Evolutionary conservation across 2,113 vertebrate species (phyloP).

Genomic region (Mystacornis crossleyi): DNA sequence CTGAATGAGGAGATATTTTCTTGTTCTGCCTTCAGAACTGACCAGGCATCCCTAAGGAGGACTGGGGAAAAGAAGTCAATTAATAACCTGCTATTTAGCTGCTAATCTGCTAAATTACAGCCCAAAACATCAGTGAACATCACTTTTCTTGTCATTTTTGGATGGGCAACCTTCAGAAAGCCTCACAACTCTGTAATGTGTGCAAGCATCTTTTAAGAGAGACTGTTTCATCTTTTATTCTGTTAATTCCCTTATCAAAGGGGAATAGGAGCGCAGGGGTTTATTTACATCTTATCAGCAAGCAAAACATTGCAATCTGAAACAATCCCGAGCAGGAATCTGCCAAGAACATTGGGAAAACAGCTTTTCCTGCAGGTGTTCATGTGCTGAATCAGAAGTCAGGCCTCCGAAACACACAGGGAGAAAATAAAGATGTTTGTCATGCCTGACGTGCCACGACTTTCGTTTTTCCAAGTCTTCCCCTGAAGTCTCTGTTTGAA

Average conservation of each 20-base stretch:
- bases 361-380: conserved; percentile 25
- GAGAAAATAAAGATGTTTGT: not conserved
- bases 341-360: not conserved
- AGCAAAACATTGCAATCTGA: conserved; percentile 17
- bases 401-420: not conserved
- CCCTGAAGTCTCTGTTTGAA: not conserved
- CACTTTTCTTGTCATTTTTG: not conserved
- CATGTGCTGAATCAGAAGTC: conserved; percentile 21
- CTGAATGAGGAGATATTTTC: not conserved
- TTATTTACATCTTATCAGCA: conserved; percentile 11
- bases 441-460: not conserved
- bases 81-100: not conserved
- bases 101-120: not conserved
- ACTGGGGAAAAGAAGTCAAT: not conserved
- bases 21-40: not conserved
- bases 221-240: conserved; percentile 11
- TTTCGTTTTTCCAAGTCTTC: not conserved
- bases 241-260: conserved; percentile 38
- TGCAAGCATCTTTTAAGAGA: not conserved
- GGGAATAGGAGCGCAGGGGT: not conserved
- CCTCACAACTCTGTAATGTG: not conserved
- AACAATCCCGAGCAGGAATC: not conserved
- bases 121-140: not conserved
- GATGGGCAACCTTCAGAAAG: not conserved
- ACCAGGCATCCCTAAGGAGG: not conserved